Evolutionary conservation across 2,113 vertebrate genomes (phyloP).

Genomic region (Numida meleagris): DNA sequence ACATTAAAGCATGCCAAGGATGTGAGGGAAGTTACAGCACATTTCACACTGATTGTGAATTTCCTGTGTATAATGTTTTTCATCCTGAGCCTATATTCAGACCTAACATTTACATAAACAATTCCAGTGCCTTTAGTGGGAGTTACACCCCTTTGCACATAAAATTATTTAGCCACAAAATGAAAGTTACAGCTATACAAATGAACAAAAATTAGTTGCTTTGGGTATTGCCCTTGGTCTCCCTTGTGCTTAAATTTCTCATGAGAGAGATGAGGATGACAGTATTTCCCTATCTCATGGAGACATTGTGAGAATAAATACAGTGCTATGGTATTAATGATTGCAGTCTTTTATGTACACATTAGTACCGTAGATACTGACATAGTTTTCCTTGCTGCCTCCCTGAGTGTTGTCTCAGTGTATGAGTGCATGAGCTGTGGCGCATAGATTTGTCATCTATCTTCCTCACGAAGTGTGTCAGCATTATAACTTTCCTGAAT

Average conservation of each 20-base stretch:
- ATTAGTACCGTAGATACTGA: neutral
- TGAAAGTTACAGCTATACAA: slow-evolving; percentile 1
- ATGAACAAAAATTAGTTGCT: neutral
- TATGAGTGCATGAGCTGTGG: neutral
- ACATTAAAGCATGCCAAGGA: slow-evolving; percentile 16
- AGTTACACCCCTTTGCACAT: neutral
- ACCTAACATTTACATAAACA: slow-evolving; percentile 23
- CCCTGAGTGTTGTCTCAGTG: neutral
- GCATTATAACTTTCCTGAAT: neutral
- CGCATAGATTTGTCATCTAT: neutral
- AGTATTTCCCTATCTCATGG: neutral
- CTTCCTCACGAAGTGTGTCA: neutral
- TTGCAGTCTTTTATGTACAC: neutral
- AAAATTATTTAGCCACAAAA: neutral
- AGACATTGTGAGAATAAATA: neutral
- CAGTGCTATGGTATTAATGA: neutral
- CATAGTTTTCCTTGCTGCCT: neutral
- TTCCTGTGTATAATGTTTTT: slow-evolving; percentile 67
- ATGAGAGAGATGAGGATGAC: neutral
- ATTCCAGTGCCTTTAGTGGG: neutral
- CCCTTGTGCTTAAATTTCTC: neutral
- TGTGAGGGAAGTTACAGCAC: neutral
- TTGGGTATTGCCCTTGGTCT: neutral
- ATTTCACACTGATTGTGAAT: neutral
- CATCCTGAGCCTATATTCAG: slow-evolving; percentile 50